phyloP scores from a whole-genome alignment of 2,113 vertebrate genomes.

The Melanerpes aurifrons region DNA sequence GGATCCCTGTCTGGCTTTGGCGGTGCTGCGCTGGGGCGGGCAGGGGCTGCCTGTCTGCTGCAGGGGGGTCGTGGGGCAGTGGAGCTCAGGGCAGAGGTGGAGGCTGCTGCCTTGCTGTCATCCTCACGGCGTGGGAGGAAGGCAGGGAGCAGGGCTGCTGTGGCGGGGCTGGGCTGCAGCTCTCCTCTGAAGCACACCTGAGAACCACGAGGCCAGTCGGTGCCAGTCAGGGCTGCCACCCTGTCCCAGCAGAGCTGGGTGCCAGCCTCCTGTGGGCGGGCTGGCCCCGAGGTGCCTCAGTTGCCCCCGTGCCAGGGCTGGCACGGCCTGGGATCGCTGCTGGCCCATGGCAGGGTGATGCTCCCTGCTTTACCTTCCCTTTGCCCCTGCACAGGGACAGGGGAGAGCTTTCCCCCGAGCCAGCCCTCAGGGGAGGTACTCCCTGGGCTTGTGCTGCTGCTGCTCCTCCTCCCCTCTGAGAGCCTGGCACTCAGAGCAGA shows the following conservation, averaged over 20 bases:
- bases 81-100: background rate
- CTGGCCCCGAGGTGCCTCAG: background rate
- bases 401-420: background rate
- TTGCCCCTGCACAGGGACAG: background rate
- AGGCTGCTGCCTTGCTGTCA: accelerated
- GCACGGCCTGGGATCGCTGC: accelerated
- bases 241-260: background rate
- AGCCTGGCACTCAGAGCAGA: background rate
- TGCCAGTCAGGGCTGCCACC: background rate
- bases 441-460: background rate
- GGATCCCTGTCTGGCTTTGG: background rate
- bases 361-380: accelerated
- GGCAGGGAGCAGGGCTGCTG: background rate
- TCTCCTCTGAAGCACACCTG: background rate
- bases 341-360: background rate
- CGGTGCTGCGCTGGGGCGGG: background rate
- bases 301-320: background rate
- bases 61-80: background rate
- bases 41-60: background rate
- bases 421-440: background rate
- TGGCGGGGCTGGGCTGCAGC: background rate
- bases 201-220: background rate
- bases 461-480: background rate
- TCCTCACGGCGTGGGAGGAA: background rate
- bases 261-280: background rate